These are phyloP conservation scores for Anableps anableps DNA, from an alignment of 2,797 vertebrate genomes.

Conservation along the genomic window DNA sequence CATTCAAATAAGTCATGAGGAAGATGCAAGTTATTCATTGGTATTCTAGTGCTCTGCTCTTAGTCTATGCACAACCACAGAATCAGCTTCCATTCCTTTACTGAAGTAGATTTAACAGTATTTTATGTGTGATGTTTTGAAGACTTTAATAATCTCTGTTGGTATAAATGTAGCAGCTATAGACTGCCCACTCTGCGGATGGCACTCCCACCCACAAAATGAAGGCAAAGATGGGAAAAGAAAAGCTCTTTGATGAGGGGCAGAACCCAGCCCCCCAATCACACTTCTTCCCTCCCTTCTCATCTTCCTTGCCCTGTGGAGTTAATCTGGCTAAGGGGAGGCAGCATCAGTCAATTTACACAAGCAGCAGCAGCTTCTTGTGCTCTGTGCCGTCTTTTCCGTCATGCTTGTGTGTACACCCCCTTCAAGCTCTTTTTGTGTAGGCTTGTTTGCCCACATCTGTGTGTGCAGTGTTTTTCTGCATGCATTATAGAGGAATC, in stretches of 20 bases:
- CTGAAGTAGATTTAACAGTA: slow-evolving; percentile 30
- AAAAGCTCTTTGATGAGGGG: slow-evolving; percentile 76
- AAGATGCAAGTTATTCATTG: slow-evolving; percentile 76
- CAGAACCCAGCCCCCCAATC: slow-evolving; percentile 66
- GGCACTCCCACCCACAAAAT: slow-evolving; percentile 60
- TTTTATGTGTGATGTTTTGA: slow-evolving; percentile 21
- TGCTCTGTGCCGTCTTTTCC: slow-evolving; percentile 30
- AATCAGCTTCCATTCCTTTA: slow-evolving; percentile 29
- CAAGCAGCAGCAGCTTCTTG: slow-evolving; percentile 56
- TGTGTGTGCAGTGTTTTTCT: slow-evolving; percentile 41
- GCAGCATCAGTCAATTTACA: slow-evolving; percentile 78
- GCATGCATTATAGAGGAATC: slow-evolving; percentile 48
- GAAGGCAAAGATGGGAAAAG: slow-evolving; percentile 36
- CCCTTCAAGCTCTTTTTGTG: slow-evolving; percentile 55
- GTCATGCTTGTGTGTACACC: slow-evolving; percentile 43
- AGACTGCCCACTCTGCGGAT: slow-evolving; percentile 66
- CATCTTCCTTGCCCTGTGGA: slow-evolving; percentile 76
- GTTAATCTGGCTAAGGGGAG: slow-evolving; percentile 79
- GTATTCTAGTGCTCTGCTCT: slow-evolving; percentile 49
- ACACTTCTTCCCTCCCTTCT: slow-evolving; percentile 59
- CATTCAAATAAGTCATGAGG: slow-evolving; percentile 74
- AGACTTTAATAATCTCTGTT: slow-evolving; percentile 33
- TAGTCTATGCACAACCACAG: slow-evolving; percentile 14
- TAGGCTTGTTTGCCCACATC: slow-evolving; percentile 40
- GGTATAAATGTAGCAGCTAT: slow-evolving; percentile 44